These are phyloP conservation scores for Xyrichtys novacula DNA, from an alignment of 2,797 vertebrate genomes.

Conservation along the genomic window DNA sequence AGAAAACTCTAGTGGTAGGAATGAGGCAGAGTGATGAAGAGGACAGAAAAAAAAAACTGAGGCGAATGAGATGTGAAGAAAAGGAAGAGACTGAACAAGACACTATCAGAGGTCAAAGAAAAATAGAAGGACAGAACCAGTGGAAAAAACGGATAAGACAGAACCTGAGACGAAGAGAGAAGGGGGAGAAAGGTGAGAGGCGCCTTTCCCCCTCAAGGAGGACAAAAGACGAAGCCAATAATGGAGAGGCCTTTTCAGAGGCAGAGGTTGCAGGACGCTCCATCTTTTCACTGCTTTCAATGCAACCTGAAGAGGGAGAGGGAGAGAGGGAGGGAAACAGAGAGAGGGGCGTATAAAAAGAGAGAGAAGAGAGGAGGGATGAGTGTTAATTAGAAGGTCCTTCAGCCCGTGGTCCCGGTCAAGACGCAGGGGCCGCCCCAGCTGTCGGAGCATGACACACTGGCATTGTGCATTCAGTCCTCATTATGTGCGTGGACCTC, in stretches of 20 bases:
- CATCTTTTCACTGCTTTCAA: constrained; percentile 83
- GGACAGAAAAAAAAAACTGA: constrained; percentile 14
- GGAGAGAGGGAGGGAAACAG: constrained; percentile 59
- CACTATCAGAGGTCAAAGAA: constrained; percentile 57
- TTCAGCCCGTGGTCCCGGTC: constrained; percentile 86
- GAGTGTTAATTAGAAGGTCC: constrained; percentile 90
- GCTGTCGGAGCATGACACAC: constrained; percentile 88
- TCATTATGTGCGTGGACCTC: constrained; percentile 83
- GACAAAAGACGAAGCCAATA: constrained; percentile 86
- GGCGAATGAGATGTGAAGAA: constrained; percentile 17
- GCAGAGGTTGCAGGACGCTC: constrained; percentile 76
- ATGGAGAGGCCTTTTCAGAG: constrained; percentile 84
- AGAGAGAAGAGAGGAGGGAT: constrained; percentile 75
- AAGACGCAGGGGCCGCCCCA: constrained; percentile 85
- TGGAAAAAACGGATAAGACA: constrained; percentile 54
- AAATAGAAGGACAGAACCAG: constrained; percentile 35
- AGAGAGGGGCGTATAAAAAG: constrained; percentile 56
- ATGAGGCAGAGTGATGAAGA: constrained; percentile 36
- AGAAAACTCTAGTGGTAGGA: constrained; percentile 13
- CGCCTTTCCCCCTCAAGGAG: constrained; percentile 72
- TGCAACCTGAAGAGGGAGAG: constrained; percentile 68
- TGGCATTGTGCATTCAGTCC: constrained; percentile 88
- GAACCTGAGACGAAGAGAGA: constrained; percentile 53
- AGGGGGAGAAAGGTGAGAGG: constrained; percentile 75
- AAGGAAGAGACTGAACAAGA: constrained; percentile 37